Evolutionary conservation across 2,113 vertebrate genomes (phyloP), one percentile per base, ranked within the genome.

Genomic region (Sceloporus tristichus): DNA sequence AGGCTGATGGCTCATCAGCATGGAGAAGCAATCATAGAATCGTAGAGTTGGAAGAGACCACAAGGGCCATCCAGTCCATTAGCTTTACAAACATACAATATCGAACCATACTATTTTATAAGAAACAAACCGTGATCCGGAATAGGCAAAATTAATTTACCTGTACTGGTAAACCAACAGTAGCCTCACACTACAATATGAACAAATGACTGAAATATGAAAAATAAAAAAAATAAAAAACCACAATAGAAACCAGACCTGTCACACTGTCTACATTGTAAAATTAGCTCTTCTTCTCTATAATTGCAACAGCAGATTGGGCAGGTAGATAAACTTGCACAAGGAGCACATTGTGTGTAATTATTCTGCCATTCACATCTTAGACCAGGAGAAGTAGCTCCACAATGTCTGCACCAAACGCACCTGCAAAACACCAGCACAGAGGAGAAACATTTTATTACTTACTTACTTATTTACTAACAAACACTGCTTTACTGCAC

Each of bases 301-400:
- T 99, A 99, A 14, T 79, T 94, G 25, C 97, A 96, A 84, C 80
- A 95, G 91, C 99, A 99, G 87, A 98, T 88, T 0, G 98, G 99
- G 92, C 99, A 99, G 92, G 95, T 88, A 4, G 97, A 96, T 92
- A 99, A 93, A 94, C 98, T 99, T 21, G 96, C 97, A 38, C 99
- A 99, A 0, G 98, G 98, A 0, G 98, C 98, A n/a, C 99, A 99
- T 88, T 97, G 98, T 0, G 98, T 99, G 96, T 99, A 99, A 95
- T 99, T 99, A 90, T 97, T 98, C 93, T 98, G 98, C 99, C 99
- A 99, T 87, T 99, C 98, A 84, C 98, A 98, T 88, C 97, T 95
- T 89, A 97, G 94, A 23, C 99, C 99, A 0, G 98, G 98, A 18
- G 98, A 98, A 23, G 98, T 95, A 82, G 98, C 97, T 92, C 98